Conservation (phyloP, 2,888 invertebrate species). For the Nineta flava region DNA sequence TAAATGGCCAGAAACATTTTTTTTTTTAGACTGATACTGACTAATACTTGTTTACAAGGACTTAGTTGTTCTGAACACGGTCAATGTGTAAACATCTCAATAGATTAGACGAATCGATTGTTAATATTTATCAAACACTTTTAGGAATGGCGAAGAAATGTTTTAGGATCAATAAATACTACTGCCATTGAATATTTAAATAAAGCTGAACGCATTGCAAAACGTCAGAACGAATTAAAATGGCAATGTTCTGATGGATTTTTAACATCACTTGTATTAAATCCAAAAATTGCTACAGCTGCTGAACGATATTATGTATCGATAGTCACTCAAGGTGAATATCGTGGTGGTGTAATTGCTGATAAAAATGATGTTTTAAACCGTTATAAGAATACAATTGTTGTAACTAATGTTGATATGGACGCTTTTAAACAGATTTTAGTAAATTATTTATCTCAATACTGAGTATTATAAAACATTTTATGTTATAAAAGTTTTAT, state of each 20-base stretch:
- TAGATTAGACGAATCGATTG: no score
- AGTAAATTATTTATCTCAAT: no score
- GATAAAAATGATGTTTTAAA: background rate
- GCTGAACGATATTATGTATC: background rate
- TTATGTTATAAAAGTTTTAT: no score
- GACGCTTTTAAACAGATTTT: background rate
- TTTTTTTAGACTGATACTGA: no score
- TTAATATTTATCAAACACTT: no score
- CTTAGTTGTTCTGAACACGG: no score
- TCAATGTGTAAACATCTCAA: no score
- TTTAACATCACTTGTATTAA: background rate
- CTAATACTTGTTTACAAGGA: no score
- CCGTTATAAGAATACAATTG: background rate
- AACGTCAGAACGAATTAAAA: background rate
- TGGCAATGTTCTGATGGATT: conserved; percentile 1
- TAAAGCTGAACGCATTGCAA: background rate
- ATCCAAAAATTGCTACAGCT: background rate
- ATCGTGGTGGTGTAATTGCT: conserved; percentile 1
- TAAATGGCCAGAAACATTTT: no score
- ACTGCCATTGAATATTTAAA: conserved; percentile 20
- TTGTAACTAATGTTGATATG: conserved; percentile 1
- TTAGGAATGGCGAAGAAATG: conserved; percentile 23
- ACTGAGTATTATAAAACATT: no score
- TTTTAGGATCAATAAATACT: conserved; percentile 20
- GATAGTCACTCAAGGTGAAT: background rate